A percentile compares a stretch with the other conserved stretches of the same genome.
Conservation (phyloP, 2,888 invertebrate genomes). For the Polyommatus icarus region DNA sequence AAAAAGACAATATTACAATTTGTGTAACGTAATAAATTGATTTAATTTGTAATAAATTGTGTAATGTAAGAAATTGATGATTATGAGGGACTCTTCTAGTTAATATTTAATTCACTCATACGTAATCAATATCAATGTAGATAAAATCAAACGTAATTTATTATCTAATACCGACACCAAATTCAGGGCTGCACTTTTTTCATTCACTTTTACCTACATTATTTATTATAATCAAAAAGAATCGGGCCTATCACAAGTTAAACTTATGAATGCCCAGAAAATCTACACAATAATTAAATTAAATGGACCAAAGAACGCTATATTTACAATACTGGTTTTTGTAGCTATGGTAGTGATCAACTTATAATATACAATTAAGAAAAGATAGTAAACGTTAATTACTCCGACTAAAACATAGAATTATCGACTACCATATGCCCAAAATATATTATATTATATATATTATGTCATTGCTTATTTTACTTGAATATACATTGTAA, state of each 20-base stretch:
- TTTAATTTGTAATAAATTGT: no score
- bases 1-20: background rate
- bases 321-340: constrained; percentile 18
- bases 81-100: background rate
- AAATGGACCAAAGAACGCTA: constrained; percentile 13
- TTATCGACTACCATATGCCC: constrained; percentile 25
- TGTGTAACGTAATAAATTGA: no score
- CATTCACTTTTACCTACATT: background rate
- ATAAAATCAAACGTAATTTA: constrained; percentile 12
- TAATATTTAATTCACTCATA: no score
- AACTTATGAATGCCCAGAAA: background rate
- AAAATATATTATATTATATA: constrained; percentile 15
- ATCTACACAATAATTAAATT: constrained; percentile 10
- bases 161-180: constrained; percentile 6
- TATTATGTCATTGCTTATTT: background rate
- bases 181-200: background rate
- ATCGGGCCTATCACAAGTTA: background rate
- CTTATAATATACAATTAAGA: background rate
- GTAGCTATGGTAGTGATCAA: constrained; percentile 16
- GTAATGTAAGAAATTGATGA: background rate
- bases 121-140: constrained; percentile 2
- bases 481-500: constrained; percentile 27
- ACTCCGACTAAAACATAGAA: constrained; percentile 17
- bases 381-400: background rate
- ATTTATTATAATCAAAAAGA: background rate